Percentiles rank a stretch among this genome's conserved stretches.
phyloP scores from a whole-genome alignment of 2,797 vertebrate species.

The Poeciliopsis presidionis region DNA sequence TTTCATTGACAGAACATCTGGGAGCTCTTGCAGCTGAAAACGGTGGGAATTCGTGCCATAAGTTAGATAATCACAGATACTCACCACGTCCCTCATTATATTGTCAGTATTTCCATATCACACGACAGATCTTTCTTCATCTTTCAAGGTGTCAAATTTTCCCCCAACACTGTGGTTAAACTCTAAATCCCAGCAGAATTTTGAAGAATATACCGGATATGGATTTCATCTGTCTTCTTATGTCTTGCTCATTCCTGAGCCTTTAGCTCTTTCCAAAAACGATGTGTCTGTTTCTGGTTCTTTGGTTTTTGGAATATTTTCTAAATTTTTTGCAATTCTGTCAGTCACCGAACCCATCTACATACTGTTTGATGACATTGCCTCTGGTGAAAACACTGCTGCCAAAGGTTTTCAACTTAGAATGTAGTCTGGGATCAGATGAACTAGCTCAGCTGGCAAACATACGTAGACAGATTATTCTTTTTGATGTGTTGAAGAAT shows the following conservation, averaged over 20 bases:
- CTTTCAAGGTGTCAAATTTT: constrained; percentile 68
- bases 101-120: constrained; percentile 50
- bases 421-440: background rate
- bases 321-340: constrained; percentile 23
- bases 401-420: background rate
- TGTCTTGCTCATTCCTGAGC: constrained; percentile 46
- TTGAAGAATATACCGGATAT: constrained; percentile 43
- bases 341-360: background rate
- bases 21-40: constrained; percentile 61
- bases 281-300: constrained; percentile 16
- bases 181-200: constrained; percentile 47
- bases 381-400: background rate
- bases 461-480: background rate
- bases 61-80: constrained; percentile 47
- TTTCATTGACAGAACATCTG: constrained; percentile 71
- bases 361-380: background rate
- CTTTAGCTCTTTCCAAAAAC: constrained; percentile 15
- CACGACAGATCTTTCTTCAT: constrained; percentile 58
- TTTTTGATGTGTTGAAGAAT: background rate
- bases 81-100: constrained; percentile 32
- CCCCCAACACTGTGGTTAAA: constrained; percentile 54
- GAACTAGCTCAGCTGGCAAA: background rate
- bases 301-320: constrained; percentile 13
- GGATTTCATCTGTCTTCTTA: constrained; percentile 57
- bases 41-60: constrained; percentile 41